Percentiles rank a stretch among this genome's conserved stretches.
These are phyloP conservation scores for Aleiodes sp. DNA, from an alignment of 1,140 invertebrate genomes.

Conservation along the genomic window DNA sequence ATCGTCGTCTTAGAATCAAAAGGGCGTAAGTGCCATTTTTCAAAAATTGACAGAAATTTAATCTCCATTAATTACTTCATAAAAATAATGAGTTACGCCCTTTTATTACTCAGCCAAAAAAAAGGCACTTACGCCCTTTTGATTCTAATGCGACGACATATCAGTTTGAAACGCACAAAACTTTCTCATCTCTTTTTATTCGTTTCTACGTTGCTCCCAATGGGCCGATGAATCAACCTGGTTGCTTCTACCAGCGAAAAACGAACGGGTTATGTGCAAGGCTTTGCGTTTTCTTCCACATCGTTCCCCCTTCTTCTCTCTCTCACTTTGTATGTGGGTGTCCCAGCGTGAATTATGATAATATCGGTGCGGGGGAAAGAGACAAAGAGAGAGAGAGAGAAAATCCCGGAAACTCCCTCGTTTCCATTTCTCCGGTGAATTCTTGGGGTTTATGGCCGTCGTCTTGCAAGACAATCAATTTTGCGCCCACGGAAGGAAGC, in stretches of 20 bases:
- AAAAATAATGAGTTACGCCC: no score
- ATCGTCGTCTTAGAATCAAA: no score
- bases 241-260: neutral
- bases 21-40: no score
- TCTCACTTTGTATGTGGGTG: no score
- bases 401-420: neutral
- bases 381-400: neutral
- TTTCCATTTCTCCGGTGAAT: neutral
- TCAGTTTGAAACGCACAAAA: neutral
- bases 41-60: no score
- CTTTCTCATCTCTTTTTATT: neutral
- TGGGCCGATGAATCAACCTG: slow-evolving; percentile 6
- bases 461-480: slow-evolving; percentile 26
- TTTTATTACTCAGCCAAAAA: no score
- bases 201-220: neutral
- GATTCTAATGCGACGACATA: no score
- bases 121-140: no score
- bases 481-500: neutral
- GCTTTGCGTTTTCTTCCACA: slow-evolving; percentile 3
- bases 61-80: no score
- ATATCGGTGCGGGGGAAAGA: neutral
- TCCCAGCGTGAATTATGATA: slow-evolving; percentile 23
- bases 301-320: neutral
- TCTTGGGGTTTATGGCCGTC: slow-evolving; percentile 25
- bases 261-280: slow-evolving; percentile 10